Conservation (phyloP, 2,113 vertebrate species). For the Bombycilla garrulus region DNA sequence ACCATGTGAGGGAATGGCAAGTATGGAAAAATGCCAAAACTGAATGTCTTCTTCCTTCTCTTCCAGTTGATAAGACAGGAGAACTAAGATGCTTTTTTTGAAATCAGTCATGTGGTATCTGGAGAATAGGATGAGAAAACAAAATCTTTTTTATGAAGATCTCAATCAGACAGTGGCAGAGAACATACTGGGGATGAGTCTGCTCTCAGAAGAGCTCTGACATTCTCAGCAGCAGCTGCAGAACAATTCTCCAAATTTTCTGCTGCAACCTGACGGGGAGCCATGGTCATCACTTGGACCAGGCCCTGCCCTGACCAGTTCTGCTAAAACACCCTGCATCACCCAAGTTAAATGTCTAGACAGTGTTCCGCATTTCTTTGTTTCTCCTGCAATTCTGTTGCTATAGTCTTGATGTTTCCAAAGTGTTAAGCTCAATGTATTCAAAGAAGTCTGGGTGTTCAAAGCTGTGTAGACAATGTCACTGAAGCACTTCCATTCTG, state of each 20-base stretch:
- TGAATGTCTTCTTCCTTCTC: constrained; percentile 39
- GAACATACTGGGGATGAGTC: not conserved
- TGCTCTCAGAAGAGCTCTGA: not conserved
- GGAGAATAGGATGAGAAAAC: constrained; percentile 37
- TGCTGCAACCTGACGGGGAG: not conserved
- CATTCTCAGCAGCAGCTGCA: not conserved
- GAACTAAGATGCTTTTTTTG: constrained; percentile 28
- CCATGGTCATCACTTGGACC: not conserved
- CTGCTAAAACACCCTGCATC: not conserved
- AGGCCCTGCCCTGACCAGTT: not conserved
- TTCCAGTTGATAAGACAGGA: constrained; percentile 48
- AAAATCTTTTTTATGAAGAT: not conserved
- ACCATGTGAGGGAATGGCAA: constrained; percentile 29
- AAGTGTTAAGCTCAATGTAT: not conserved
- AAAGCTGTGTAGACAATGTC: not conserved
- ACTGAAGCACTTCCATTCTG: not conserved
- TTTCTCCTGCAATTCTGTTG: not conserved
- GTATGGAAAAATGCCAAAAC: constrained; percentile 48
- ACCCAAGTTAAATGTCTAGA: not conserved
- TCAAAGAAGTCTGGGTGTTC: not conserved
- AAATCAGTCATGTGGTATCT: constrained; percentile 23
- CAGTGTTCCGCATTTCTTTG: not conserved
- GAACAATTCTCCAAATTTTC: not conserved
- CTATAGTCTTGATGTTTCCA: not conserved
- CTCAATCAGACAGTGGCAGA: not conserved